Percentiles rank a stretch among this genome's conserved stretches.
These are phyloP conservation scores for Ptychobarbus kaznakovi DNA, from an alignment of 2,797 vertebrate species.

Conservation along the genomic window DNA sequence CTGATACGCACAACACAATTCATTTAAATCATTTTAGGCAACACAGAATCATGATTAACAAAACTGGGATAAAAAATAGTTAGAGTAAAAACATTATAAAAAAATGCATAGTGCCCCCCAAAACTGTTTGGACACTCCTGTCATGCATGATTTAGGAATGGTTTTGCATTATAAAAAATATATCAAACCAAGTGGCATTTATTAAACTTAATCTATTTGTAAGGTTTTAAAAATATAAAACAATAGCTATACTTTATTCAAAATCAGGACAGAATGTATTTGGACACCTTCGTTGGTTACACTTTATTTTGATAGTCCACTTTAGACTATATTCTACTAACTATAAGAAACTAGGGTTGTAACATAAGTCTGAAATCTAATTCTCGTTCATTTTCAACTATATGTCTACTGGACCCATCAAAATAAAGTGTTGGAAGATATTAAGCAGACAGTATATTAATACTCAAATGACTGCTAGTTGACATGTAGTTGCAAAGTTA, in stretches of 20 bases:
- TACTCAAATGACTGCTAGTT: no score
- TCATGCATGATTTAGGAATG: not conserved
- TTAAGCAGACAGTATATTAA: no score
- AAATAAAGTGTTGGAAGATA: no score
- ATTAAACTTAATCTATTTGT: not conserved
- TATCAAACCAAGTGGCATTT: not conserved
- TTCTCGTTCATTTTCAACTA: no score
- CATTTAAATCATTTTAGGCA: slow-evolving; percentile 52
- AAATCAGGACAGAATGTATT: not conserved
- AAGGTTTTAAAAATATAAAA: not conserved
- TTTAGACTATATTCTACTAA: no score
- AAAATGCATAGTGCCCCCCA: not conserved
- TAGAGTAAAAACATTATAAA: not conserved
- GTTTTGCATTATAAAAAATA: not conserved
- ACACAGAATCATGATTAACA: slow-evolving; percentile 40
- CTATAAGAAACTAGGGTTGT: no score
- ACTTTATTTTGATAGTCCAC: no score
- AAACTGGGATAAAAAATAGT: not conserved
- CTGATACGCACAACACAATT: slow-evolving; percentile 64
- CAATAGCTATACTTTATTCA: not conserved
- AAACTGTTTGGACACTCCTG: not conserved
- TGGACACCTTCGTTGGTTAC: not conserved
- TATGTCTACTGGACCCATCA: no score
- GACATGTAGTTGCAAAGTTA: no score
- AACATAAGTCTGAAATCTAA: no score